Conservation (phyloP, 2,113 vertebrate genomes). For the Megalops atlanticus region DNA sequence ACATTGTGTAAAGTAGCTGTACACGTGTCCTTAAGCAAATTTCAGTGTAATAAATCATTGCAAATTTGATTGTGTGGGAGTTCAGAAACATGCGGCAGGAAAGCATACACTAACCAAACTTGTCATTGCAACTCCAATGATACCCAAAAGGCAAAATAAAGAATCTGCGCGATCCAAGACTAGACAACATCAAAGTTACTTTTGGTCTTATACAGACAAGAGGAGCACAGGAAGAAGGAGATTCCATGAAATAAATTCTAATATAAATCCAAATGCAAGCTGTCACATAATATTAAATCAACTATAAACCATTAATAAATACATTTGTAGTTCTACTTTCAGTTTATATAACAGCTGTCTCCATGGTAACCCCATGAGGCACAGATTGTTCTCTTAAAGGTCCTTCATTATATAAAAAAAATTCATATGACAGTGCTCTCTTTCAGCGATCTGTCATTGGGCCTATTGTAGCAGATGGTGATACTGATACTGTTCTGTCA, state of each 20-base stretch:
- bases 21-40: background rate
- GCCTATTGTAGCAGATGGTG: too few relatives aligned
- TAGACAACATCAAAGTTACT: constrained; percentile 14
- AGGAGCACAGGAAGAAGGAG: background rate
- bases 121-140: background rate
- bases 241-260: background rate
- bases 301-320: constrained; percentile 15
- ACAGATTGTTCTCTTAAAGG: background rate
- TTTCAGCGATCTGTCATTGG: too few relatives aligned
- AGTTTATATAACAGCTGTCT: constrained; percentile 14
- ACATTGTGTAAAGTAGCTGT: background rate
- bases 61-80: constrained; percentile 1
- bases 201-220: background rate
- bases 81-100: background rate
- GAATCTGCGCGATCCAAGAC: background rate
- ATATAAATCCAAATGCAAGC: constrained; percentile 11
- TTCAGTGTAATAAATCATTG: background rate
- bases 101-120: background rate
- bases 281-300: background rate
- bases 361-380: constrained; percentile 30
- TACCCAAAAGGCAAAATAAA: constrained; percentile 9
- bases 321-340: background rate
- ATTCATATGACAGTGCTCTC: background rate
- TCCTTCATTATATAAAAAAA: constrained; percentile 3
- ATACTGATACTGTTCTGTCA: too few relatives aligned